A percentile compares a stretch with the other conserved stretches of the same genome.
Evolutionary conservation across 2,888 invertebrate genomes (phyloP).

Genomic region (Dilophus febrilis): DNA sequence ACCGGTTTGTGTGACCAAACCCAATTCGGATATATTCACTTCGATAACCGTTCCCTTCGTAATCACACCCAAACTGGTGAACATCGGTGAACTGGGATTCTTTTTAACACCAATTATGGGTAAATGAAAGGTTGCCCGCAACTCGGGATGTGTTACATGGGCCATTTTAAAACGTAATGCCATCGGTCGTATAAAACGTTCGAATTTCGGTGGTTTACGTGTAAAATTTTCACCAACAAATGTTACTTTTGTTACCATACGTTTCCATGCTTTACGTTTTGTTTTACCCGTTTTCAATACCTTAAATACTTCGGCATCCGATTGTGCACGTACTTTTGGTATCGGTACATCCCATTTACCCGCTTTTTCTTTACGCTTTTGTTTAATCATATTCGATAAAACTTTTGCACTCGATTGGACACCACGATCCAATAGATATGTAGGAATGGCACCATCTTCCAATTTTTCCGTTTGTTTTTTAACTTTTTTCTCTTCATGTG

Average conservation of each 20-base stretch:
- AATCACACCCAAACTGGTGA: conserved; percentile 91
- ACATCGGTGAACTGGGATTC: conserved; percentile 95
- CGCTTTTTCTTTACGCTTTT: conserved; percentile 97
- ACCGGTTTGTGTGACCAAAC: conserved; percentile 95
- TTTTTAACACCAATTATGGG: conserved; percentile 99
- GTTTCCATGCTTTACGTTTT: conserved; percentile 92
- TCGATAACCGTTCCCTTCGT: conserved; percentile 97
- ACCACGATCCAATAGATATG: conserved; percentile 94
- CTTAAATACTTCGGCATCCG: conserved; percentile 93
- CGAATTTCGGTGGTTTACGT: conserved; percentile 97
- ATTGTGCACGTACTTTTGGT: conserved; percentile 92
- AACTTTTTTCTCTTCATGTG: conserved; percentile 88
- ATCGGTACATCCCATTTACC: conserved; percentile 99
- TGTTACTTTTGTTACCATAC: conserved; percentile 98
- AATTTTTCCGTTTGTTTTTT: conserved; percentile 71
- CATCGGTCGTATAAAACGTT: conserved; percentile 97
- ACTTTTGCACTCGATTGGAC: conserved; percentile 87
- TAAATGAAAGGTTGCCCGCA: conserved; percentile 92
- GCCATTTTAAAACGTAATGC: conserved; percentile 90
- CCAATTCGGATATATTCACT: conserved; percentile 95
- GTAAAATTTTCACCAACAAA: conserved; percentile 98
- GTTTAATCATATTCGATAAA: conserved; percentile 97
- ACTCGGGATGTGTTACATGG: conserved; percentile 97
- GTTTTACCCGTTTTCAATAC: conserved; percentile 83
- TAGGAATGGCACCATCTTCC: conserved; percentile 83